Evolutionary conservation across 2,797 vertebrate species (phyloP).

Genomic region (Sphaeramia orbicularis): DNA sequence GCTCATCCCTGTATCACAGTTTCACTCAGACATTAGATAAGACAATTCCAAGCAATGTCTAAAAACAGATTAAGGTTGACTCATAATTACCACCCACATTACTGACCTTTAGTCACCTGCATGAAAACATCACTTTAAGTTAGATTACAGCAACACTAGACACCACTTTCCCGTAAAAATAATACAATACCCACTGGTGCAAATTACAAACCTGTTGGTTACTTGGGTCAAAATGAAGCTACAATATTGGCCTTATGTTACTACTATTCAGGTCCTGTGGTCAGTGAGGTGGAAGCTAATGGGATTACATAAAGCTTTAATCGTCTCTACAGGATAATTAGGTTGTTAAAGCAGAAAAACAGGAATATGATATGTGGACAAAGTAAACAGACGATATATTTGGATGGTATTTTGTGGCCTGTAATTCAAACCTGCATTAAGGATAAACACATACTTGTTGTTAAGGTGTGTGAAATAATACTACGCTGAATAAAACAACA

Average conservation of each 20-base stretch:
- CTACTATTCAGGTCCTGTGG: background rate
- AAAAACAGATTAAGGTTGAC: slow-evolving; percentile 51
- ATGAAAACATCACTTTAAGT: background rate
- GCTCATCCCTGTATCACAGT: slow-evolving; percentile 22
- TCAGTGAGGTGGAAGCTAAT: background rate
- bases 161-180: background rate
- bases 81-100: slow-evolving; percentile 29
- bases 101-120: slow-evolving; percentile 19
- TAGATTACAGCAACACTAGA: background rate
- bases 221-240: background rate
- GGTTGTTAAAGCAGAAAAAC: slow-evolving; percentile 3
- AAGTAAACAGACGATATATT: background rate
- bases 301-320: slow-evolving; percentile 6
- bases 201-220: background rate
- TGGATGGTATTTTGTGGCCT: too few species aligned
- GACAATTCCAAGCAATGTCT: slow-evolving; percentile 9
- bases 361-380: background rate
- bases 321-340: background rate
- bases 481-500: too few species aligned
- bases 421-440: too few species aligned
- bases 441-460: too few species aligned
- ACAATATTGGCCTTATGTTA: background rate
- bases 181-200: background rate
- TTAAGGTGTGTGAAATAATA: too few species aligned
- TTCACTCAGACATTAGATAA: slow-evolving; percentile 61